Base-by-base conservation (phyloP, 2,113 vertebrate genomes). In the Trichechus manatus region DNA sequence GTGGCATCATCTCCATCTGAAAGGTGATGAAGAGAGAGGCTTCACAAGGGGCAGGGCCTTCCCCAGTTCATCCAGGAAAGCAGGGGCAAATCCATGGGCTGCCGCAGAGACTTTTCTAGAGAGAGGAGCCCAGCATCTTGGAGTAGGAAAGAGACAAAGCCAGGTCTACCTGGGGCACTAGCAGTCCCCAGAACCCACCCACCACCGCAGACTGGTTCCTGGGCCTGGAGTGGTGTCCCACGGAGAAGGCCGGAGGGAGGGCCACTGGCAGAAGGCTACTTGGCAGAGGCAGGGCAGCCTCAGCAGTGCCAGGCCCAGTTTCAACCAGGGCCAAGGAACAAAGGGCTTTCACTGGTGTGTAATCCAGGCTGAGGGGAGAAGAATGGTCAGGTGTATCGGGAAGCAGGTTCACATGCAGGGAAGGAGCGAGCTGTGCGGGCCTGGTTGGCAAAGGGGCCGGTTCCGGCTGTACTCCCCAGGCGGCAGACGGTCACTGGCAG, bases 401-500 rank as follows among this genome's bases (percentile, higher is more conserved):
- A 98, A 98, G 97, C 97, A 98, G 98, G 98, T 98, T 98, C 98
- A 98, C 98, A 98, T 96, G 98, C 98, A 98, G 98, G 98, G 98
- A 99, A 98, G 98, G 97, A 93, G 89, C 0, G 0, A 78, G 86
- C 33, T 13, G 31, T 0, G 27, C 47, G 13, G 93, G 86, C 98
- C 99, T 83, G 98, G 98, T 98, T 99, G 99, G 99, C 99, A 99
- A 98, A 80, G 98, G 79, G 98, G 98, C 97, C 94, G 97, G 98
- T 98, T 98, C 99, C 99, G 99, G 97, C 98, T 96, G 97, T 97
- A 93, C 98, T 98, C 98, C 98, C 98, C 91, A 97, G 98, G 99
- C 98, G 98, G 99, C 98, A 99, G 99, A 99, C 99, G 98, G 99
- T 99, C 98, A 97, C 99, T 99, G 99, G 99, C 99, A 99, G 98